phyloP scores from a whole-genome alignment of 2,888 invertebrate genomes.

The Drosophila paucipuncta region DNA sequence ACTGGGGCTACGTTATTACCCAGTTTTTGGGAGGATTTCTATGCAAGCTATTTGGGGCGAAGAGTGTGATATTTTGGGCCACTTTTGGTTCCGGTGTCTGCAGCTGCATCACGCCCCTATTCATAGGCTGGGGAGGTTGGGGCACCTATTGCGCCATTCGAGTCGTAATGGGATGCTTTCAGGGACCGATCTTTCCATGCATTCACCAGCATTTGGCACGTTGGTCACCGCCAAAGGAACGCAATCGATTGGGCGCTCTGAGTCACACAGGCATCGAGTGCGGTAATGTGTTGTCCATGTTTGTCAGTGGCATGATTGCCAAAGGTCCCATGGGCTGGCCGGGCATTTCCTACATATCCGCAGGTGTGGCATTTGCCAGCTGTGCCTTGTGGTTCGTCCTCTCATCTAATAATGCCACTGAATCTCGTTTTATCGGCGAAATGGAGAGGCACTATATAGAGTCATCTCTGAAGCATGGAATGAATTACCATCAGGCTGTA shows the following conservation, averaged over 20 bases:
- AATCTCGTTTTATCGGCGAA: conserved; percentile 86
- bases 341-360: conserved; percentile 88
- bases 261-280: conserved; percentile 88
- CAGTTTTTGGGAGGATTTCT: conserved; percentile 88
- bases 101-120: conserved; percentile 88
- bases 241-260: conserved; percentile 87
- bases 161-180: conserved; percentile 88
- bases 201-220: conserved; percentile 88
- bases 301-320: conserved; percentile 88
- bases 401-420: conserved; percentile 87
- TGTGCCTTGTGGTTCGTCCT: conserved; percentile 86
- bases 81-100: conserved; percentile 88
- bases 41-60: conserved; percentile 88
- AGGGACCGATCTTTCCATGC: conserved; percentile 89
- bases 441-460: conserved; percentile 88
- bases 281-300: conserved; percentile 89
- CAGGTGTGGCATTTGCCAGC: conserved; percentile 86
- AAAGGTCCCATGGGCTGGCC: conserved; percentile 88
- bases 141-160: conserved; percentile 87
- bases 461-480: conserved; percentile 79
- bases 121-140: conserved; percentile 88
- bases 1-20: conserved; percentile 90
- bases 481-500: conserved; percentile 54
- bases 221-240: conserved; percentile 88
- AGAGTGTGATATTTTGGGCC: conserved; percentile 87